Evolutionary conservation across 23 tunicate species (phyloP), one percentile per base, ranked within the genome.

Genomic region (Ciona savignyi): DNA sequence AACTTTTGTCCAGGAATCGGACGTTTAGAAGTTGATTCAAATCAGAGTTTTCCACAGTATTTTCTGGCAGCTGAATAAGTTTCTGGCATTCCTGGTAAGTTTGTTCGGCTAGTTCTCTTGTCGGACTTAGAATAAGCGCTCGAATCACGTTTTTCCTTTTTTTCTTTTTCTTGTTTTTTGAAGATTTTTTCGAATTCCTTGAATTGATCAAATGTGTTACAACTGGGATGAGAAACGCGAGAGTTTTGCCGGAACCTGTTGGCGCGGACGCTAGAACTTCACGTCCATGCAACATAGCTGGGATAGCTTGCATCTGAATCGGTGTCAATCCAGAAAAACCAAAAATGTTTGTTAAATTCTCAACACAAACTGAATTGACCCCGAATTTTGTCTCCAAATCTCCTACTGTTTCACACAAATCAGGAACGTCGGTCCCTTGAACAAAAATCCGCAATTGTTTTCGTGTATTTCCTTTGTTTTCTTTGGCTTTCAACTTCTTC

Each of bases 171-270:
- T n/a, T n/a, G n/a, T n/a, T n/a, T n/a, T n/a, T n/a, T n/a, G n/a
- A n/a, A n/a, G n/a, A n/a, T n/a, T n/a, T n/a, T n/a, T n/a, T n/a
- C n/a, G n/a, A n/a, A n/a, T n/a, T n/a, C n/a, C n/a, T n/a, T 27
- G 72, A 31, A 15, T 56, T 66, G 29, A 85, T 32, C 23, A 84
- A 34, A 63, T 85, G 83, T 30, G 84, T 63, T 0, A 95, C 65
- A 27, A 88, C 74, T 1, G 99, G 99, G 23, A 95, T 51, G 9
- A 95, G 60, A 72, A 95, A 95, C 2, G 95, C 80, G 20, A 83
- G 69, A 3, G 99, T 95, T 72, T 95, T 95, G 29, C 99, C 99
- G 20, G 99, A 95, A 0, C 99, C 99, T 56, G 99, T 95, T 29
- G 93, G 99, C 33, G 99, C 99, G 67, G 90, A 95, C 2, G 92